phyloP scores from a whole-genome alignment of 2,797 vertebrate species.

The Lerista edwardsae region DNA sequence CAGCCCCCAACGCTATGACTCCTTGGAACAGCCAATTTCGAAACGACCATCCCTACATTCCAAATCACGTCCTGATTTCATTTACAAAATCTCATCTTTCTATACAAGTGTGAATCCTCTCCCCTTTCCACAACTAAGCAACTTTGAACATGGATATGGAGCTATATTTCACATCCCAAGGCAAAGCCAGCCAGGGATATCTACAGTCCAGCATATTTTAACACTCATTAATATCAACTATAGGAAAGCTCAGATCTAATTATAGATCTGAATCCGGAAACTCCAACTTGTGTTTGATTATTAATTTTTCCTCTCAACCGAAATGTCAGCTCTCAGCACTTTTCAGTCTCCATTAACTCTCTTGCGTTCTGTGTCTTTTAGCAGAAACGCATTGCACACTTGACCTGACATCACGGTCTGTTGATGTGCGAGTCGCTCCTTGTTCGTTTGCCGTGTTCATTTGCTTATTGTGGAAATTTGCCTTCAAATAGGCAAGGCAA shows the following conservation, averaged over 20 bases:
- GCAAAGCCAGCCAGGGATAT: neutral
- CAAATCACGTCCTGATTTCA: neutral
- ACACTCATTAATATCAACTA: neutral
- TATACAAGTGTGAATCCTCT: rapidly evolving
- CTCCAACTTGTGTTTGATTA: neutral
- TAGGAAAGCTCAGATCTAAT: neutral
- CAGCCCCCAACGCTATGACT: neutral
- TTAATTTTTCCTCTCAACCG: neutral
- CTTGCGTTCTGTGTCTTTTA: neutral
- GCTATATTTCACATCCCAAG: neutral
- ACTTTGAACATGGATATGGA: neutral
- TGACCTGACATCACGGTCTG: neutral
- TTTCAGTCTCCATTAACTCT: neutral
- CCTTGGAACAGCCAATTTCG: neutral
- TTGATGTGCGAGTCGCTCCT: neutral
- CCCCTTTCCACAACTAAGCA: neutral
- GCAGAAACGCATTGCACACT: neutral
- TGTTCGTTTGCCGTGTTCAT: constrained; percentile 23
- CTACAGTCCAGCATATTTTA: neutral
- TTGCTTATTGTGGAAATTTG: constrained; percentile 27
- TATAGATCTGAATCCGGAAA: neutral
- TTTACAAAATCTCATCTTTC: neutral
- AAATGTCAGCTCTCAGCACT: rapidly evolving
- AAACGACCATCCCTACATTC: neutral
- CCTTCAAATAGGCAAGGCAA: constrained; percentile 34